Evolutionary conservation across 1,140 invertebrate species (phyloP), one percentile per base, ranked within the genome.

Genomic region (Himalopsyche phryganea): DNA sequence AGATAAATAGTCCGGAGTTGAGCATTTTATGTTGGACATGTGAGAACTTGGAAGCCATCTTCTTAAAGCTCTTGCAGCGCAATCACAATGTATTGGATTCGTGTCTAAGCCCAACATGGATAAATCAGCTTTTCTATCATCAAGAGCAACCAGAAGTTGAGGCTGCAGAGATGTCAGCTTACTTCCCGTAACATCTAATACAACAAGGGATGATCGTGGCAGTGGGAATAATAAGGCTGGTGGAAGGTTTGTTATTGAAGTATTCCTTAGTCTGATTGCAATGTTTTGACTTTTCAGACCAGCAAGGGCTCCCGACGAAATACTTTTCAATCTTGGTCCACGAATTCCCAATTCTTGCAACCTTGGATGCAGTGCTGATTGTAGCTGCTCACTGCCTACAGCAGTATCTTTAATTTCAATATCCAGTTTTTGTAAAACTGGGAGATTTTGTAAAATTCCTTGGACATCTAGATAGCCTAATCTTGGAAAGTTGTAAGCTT

Each of bases 1-100:
- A 41, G 75, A 71, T n/a, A 94, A 73, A 66, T 84, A 79, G 0
- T 82, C 71, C 0, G 92, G 92, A 1, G 80, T 77, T 3, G 80
- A 72, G 67, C 92, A 94, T 18, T 73, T 74, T 0, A 89, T 73
- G 17, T 79, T 78, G 32, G 79, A 70, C 68, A 83, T 81, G 15
- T 82, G 80, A 7, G 81, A 78, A 32, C 73, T 79, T 20, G 83
- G 84, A 15, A 91, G 68, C 89, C 90, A 93, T 38, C 86, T 80
- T 60, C 89, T 82, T 6, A 95, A 75, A 2, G 89, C 85, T 63
- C 86, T 80, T 2, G 87, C 83, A 67, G 88, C 86, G 68, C 93
- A 95, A 68, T 94, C 91, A 68, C 93, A 96, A 40, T 83, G 80
- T 20, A 94, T 84, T 6, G 91, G 90, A 74, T 93, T 92, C 10